Base-by-base conservation (phyloP, 2,888 invertebrate genomes). In the Danaus chrysippus region DNA sequence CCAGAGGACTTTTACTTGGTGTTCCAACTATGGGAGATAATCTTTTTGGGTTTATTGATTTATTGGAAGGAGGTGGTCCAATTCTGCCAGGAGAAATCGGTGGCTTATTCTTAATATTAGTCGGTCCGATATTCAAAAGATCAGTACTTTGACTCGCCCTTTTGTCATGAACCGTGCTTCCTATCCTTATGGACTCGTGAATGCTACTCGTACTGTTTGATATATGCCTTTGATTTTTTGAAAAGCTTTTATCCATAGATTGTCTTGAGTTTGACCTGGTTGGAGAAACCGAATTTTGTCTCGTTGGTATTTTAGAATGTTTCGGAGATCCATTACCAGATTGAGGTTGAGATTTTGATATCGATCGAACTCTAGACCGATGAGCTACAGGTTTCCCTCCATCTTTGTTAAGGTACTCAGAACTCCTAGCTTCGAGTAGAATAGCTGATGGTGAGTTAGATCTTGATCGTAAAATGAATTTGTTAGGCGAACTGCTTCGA, bases 151-250 rank as follows among this genome's bases (percentile, higher is more conserved):
- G 89, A 69, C 80, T 79, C 19, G 70, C 74, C 71, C 86, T 76
- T 72, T 84, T 90, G 57, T 90, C 87, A 61, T 90, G 86, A 43
- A 80, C 82, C 65, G 81, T 80, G 65, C 87, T 85, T 1, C 88
- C 90, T 61, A 89, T 77, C 67, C 76, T 84, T 42, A 87, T 87
- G 0, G 85, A 86, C 70, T 91, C 91, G 59, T 91, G 84, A 55
- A 92, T 88, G 68, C 91, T 91, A 64, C 89, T 91, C 0, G 91
- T 88, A 63, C 91, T 91, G 58, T 82, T 91, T 0, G 91, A 91
- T 60, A 91, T 89, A 41, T 83, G 88, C 65, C 82, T 82, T 70
- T 84, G 87, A 71, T 83, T 85, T 66, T 75, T 80, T 43, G 76
- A 83, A 1, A 90, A 68, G 62, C 75, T 82, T 64, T 77, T 85